phyloP scores from a whole-genome alignment of 2,888 invertebrate species.

The Bellardia pandia region DNA sequence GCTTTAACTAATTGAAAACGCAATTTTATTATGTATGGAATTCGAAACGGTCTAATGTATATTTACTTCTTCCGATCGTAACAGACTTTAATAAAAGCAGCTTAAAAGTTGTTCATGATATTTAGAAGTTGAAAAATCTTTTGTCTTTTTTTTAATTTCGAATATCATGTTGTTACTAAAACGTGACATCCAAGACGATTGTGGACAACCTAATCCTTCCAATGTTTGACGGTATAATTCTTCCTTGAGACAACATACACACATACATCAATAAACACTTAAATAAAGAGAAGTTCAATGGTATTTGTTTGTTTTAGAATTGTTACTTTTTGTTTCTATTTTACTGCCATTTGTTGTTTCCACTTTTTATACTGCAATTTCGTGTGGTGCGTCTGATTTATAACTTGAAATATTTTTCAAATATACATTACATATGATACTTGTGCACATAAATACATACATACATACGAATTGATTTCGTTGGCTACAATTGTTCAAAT shows the following conservation, averaged over 20 bases:
- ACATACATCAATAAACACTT: not conserved
- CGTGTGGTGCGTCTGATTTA: slow-evolving; percentile 73
- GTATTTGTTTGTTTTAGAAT: slow-evolving; percentile 60
- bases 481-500: not conserved
- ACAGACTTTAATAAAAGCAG: no score
- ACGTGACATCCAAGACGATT: no score
- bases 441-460: not conserved
- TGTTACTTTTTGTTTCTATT: slow-evolving; percentile 28
- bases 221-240: no score
- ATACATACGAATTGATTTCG: not conserved
- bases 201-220: no score
- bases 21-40: no score
- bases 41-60: no score
- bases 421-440: not conserved
- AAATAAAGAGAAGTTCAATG: slow-evolving; percentile 67
- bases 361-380: slow-evolving; percentile 67
- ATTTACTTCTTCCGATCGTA: no score
- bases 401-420: slow-evolving; percentile 44
- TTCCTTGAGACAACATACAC: not conserved
- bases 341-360: slow-evolving; percentile 38
- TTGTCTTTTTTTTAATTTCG: no score
- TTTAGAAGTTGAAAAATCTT: no score
- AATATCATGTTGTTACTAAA: no score
- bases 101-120: no score
- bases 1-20: no score